Base-by-base conservation (phyloP, 2,113 vertebrate species). In the Aphelocoma coerulescens region DNA sequence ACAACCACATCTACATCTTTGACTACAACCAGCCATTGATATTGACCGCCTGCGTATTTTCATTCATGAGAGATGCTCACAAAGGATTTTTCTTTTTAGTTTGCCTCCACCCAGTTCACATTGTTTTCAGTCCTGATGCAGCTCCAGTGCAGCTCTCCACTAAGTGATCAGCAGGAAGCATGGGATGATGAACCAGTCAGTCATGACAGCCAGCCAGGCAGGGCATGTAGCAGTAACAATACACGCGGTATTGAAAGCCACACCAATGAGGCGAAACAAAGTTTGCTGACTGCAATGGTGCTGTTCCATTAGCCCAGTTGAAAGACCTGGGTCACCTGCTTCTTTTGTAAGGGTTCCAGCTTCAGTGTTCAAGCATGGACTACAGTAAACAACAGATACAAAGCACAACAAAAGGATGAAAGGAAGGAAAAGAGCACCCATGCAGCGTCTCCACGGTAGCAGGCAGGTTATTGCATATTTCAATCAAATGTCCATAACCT, bases 1-100 rank as follows among this genome's bases (percentile, higher is more conserved):
- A 23, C 59, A 58, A 5, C 20, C 14, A 35, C 5, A 3, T 51
- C 44, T 18, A 17, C 1, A 0, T 22, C 59, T 73, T 37, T 49
- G 32, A 35, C 41, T 52, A 41, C 33, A 57, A 21, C 12, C 18
- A 73, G 27, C 13, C 18, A 48, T 22, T 68, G 33, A 37, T 16
- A 48, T 22, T 68, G 33, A 37, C 1, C 5, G 7, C 9, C 6
- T 15, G 10, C 1, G 5, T 16, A n/a, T 90, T 93, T 90, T 82
- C 44, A 65, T 79, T 88, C 19, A 54, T 15, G 39, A 68, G 24
- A 24, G 58, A 26, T 51, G 6, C 22, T 76, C 39, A 66, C 6
- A 23, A 54, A 48, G 10, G 9, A 1, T 18, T 30, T 57, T 84
- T 54, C 5, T 59, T 67, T 61, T 58, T 13, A 10, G 35, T 73